phyloP scores from a whole-genome alignment of 2,113 vertebrate species.

The Ailuropoda melanoleuca region DNA sequence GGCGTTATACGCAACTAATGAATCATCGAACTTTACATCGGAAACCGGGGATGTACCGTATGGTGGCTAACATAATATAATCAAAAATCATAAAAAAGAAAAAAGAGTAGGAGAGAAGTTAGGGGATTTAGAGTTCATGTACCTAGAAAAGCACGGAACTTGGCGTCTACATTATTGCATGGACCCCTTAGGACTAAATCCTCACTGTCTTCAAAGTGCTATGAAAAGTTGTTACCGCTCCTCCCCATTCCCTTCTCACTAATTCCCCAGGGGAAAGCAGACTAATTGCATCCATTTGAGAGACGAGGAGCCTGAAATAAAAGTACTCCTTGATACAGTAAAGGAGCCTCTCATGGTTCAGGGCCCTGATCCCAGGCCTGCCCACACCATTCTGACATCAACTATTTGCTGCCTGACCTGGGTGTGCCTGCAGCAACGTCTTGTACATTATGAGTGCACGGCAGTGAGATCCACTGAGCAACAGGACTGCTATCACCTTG shows the following conservation, averaged over 20 bases:
- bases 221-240: background rate
- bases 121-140: background rate
- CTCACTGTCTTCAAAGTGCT: background rate
- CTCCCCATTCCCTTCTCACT: background rate
- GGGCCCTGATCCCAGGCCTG: background rate
- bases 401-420: background rate
- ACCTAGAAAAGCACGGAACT: background rate
- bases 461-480: background rate
- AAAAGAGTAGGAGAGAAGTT: background rate
- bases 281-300: background rate
- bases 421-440: accelerated
- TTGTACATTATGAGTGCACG: accelerated
- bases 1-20: too few relatives aligned
- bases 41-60: too few relatives aligned
- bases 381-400: accelerated
- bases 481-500: background rate
- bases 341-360: background rate
- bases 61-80: too few relatives aligned
- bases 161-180: background rate
- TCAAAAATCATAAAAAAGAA: too few relatives aligned
- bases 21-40: too few relatives aligned
- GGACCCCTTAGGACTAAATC: background rate
- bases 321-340: background rate
- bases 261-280: background rate
- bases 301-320: background rate